phyloP scores from a whole-genome alignment of 92 coral and sea anemone genomes.

The Montipora capitata region DNA sequence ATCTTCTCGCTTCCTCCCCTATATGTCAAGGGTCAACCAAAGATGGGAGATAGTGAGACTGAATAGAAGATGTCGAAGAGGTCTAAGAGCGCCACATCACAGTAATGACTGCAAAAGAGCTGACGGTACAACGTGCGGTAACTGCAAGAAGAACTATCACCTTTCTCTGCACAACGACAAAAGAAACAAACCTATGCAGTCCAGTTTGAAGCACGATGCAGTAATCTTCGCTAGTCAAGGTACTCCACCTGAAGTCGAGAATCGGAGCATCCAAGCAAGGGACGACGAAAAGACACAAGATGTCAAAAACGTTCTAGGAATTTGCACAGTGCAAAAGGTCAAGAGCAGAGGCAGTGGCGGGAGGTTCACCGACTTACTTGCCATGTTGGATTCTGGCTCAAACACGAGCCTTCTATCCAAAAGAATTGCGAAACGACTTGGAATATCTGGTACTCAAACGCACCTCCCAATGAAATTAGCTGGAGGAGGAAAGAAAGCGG shows the following conservation, averaged over 20 bases:
- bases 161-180: conserved; percentile 52
- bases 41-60: conserved; percentile 71
- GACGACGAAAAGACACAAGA: too few species aligned
- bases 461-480: conserved; percentile 80
- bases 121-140: conserved; percentile 72
- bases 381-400: conserved; percentile 78
- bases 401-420: conserved; percentile 70
- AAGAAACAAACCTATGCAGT: not conserved
- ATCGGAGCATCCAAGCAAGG: not conserved
- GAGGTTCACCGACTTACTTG: conserved; percentile 47
- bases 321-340: conserved; percentile 48
- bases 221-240: conserved; percentile 22
- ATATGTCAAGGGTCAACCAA: conserved; percentile 58
- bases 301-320: not conserved
- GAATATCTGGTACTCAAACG: conserved; percentile 45
- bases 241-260: conserved; percentile 22
- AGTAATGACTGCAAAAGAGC: conserved; percentile 64
- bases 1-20: conserved; percentile 74
- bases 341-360: conserved; percentile 31
- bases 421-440: conserved; percentile 17
- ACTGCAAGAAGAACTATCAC: conserved; percentile 69
- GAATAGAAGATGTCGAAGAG: conserved; percentile 66
- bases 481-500: conserved; percentile 77
- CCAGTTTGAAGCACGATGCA: conserved; percentile 26
- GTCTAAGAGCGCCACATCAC: conserved; percentile 65